A percentile compares a stretch with the other conserved stretches of the same genome.
Conservation (phyloP, 2,888 invertebrate genomes). For the Liopterus haemorrhoidalis region DNA sequence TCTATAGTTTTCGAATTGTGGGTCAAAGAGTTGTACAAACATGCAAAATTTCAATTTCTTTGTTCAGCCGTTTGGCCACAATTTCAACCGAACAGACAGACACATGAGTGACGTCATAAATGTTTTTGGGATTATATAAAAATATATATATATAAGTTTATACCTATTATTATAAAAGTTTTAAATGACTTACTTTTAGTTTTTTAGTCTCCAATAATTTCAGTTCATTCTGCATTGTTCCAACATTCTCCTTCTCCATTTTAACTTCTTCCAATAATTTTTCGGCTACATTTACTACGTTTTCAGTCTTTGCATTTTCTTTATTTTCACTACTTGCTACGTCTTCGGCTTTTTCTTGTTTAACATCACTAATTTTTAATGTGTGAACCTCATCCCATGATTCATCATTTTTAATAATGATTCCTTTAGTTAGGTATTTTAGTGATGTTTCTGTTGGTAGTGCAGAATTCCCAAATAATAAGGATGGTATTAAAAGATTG, state of each 20-base stretch:
- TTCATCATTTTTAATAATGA: slow-evolving; percentile 34
- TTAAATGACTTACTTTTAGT: slow-evolving; percentile 20
- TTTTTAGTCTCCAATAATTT: slow-evolving; percentile 36
- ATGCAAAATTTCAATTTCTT: too few species aligned
- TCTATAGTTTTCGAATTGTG: too few species aligned
- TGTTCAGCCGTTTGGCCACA: too few species aligned
- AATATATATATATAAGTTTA: too few species aligned
- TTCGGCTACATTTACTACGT: slow-evolving; percentile 39
- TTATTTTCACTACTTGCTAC: slow-evolving; percentile 4
- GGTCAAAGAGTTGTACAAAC: too few species aligned
- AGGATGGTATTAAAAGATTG: slow-evolving; percentile 40
- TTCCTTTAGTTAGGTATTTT: slow-evolving; percentile 32
- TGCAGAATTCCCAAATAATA: slow-evolving; percentile 33
- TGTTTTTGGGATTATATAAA: too few species aligned
- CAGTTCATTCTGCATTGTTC: slow-evolving; percentile 39
- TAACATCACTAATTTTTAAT: slow-evolving; percentile 15
- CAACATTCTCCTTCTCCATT: slow-evolving; percentile 37
- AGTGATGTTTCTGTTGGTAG: slow-evolving; percentile 17
- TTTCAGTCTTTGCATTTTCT: slow-evolving; percentile 27
- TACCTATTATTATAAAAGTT: too few species aligned
- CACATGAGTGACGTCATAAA: too few species aligned
- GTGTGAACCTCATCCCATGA: slow-evolving; percentile 7
- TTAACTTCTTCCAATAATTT: slow-evolving; percentile 41
- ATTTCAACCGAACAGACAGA: too few species aligned
- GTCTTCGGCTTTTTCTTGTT: slow-evolving; percentile 18